Evolutionary conservation across 2,888 invertebrate genomes (phyloP), one percentile per base, ranked within the genome.

Genomic region (Tipula confusa): DNA sequence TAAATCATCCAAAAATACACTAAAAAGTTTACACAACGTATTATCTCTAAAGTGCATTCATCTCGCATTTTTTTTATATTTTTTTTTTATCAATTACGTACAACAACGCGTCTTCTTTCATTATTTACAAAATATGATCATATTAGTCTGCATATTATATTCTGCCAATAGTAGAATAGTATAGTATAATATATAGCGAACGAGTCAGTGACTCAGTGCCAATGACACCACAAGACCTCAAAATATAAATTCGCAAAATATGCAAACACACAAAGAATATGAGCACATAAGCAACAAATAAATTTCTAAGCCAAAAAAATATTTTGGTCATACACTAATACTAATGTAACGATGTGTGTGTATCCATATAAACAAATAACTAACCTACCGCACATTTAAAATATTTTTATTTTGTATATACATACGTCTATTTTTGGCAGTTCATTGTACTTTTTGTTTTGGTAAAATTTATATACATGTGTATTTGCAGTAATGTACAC

Each of bases 1-100:
- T 48, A 48, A 48, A 48, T 48, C 48, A 48, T 48, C 48, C 48
- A 48, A 48, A 48, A 48, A 48, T 48, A 48, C 48, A 48, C 48
- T 18, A 48, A 48, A n/a, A 48, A 48, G 48, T 48, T 48, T 48
- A 18, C 48, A 48, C 48, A 48, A 18, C 48, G 48, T 48, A 48
- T 48, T 48, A 48, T 48, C 48, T 48, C 7, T 48, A 48, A 18
- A 48, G 48, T 48, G 9, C 48, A 48, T 48, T 48, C 48, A 48
- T 48, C 48, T 48, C 48, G 9, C 48, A 48, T 15, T 48, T 48
- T 48, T n/a, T n/a, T n/a, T n/a, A n/a, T n/a, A n/a, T n/a, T n/a
- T n/a, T n/a, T n/a, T 48, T 48, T 48, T 48, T 48, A 48, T 48
- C 48, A 48, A 48, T 48, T 48, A 48, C 48, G 48, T 48, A 48